Evolutionary conservation across 2,888 invertebrate species (phyloP).

Genomic region (Brenthis daphne): DNA sequence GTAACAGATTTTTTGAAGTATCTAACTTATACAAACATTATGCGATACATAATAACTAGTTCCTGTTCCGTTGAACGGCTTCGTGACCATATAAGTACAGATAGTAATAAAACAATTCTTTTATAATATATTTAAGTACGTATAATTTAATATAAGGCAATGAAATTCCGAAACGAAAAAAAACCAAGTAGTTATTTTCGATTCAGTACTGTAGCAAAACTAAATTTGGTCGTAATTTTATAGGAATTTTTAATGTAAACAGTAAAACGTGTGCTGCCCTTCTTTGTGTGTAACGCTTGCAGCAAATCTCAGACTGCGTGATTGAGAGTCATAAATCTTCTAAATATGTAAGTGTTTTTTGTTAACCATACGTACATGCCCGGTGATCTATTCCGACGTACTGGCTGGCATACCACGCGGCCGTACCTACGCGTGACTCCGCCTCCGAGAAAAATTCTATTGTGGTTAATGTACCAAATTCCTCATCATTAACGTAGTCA

Average conservation of each 20-base stretch:
- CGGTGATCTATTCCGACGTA: slow-evolving; percentile 53
- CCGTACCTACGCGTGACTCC: slow-evolving; percentile 60
- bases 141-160: background rate
- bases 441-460: slow-evolving; percentile 78
- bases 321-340: slow-evolving; percentile 16
- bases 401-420: slow-evolving; percentile 59
- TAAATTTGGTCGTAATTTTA: slow-evolving; percentile 13
- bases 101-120: slow-evolving; percentile 26
- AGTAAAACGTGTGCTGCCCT: slow-evolving; percentile 10
- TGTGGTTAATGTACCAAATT: slow-evolving; percentile 79
- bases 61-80: slow-evolving; percentile 55
- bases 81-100: slow-evolving; percentile 55
- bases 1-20: slow-evolving; percentile 20
- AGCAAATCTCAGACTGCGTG: slow-evolving; percentile 18
- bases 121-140: slow-evolving; percentile 3
- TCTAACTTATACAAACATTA: slow-evolving; percentile 35
- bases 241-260: slow-evolving; percentile 15
- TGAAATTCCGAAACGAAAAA: background rate
- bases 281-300: slow-evolving; percentile 6
- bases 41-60: slow-evolving; percentile 44
- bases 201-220: background rate
- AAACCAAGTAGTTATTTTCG: background rate
- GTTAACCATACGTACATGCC: slow-evolving; percentile 46
- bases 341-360: slow-evolving; percentile 30
- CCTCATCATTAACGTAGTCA: slow-evolving; percentile 71